Evolutionary conservation across 64 coral and sea anemone species (phyloP), one percentile per base, ranked within the genome.

Genomic region (Actinia tenebrosa): DNA sequence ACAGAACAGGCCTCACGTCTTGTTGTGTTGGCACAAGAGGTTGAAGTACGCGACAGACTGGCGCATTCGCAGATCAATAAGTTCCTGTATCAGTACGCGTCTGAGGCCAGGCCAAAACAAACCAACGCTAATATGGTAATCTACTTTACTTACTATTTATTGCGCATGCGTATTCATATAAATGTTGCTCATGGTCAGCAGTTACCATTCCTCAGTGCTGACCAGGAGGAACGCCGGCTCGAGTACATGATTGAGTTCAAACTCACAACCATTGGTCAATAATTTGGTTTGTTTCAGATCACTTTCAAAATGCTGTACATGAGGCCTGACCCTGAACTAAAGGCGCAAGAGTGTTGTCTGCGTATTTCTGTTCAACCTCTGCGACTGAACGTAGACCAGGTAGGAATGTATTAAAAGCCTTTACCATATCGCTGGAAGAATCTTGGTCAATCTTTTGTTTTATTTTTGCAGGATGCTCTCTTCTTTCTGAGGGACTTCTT

Each of bases 51-150:
- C 15, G 97, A 99, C 47, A 92, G 97, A 16, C 80, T 99, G 61
- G 93, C 93, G 16, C 90, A 92, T 25, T 99, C 97, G 18, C 97
- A 99, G 88, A 99, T 99, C 19, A 99, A 99, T 66, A 99, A 99
- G 81, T 95, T 99, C 46, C 26, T 99, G 19, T 99, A 99, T 88
- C 97, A 99, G 52, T 95, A 99, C 82, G 88, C 88, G 42, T 92
- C 93, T 5, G 90, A 93, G 69, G 88, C 97, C 44, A 81, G 89
- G 46, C 97, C 97, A 1, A 99, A 95, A 80, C 97, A 99, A 88
- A 91, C 97, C 55, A 88, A 99, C 72, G 93, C 97, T 23, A 99
- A 99, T 69, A 99, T 99, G 97, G 97, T 98, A 88, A 89, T 87
- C 25, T 30, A 26, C 25, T 50, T 50, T 0, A 50, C 47, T 50